Percentiles rank a stretch among this genome's conserved stretches.
phyloP scores from a whole-genome alignment of 1,140 invertebrate species.

The Nephila pilipes region DNA sequence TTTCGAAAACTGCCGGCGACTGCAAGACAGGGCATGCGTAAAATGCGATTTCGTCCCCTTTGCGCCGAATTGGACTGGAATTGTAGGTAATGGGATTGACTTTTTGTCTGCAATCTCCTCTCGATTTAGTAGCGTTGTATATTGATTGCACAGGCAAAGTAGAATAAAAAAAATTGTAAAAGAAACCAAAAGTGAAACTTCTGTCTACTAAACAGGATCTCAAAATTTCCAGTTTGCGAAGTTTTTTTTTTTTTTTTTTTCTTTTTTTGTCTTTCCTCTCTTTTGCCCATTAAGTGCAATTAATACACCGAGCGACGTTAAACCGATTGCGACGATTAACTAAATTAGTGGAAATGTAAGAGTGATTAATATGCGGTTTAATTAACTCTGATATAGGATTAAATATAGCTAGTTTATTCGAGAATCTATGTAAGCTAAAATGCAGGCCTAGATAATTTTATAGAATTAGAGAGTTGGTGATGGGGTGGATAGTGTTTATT shows the following conservation, averaged over 20 bases:
- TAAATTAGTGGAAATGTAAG: background rate
- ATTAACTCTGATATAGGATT: conserved; percentile 25
- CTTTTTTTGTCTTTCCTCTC: background rate
- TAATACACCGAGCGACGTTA: background rate
- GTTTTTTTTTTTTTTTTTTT: background rate
- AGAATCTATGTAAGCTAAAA: background rate
- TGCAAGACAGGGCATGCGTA: background rate
- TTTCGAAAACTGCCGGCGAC: background rate
- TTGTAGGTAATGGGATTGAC: conserved; percentile 49
- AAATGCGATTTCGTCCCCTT: conserved; percentile 32
- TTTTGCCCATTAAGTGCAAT: background rate
- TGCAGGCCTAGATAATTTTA: background rate
- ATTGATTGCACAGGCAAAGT: background rate
- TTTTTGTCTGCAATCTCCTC: conserved; percentile 29
- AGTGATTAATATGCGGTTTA: background rate
- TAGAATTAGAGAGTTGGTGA: background rate
- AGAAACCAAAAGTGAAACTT: background rate
- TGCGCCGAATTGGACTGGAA: conserved; percentile 24
- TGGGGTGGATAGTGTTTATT: background rate
- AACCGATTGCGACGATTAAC: conserved; percentile 12
- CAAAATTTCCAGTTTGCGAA: background rate
- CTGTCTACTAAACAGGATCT: conserved; percentile 5
- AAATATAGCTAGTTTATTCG: background rate
- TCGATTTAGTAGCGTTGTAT: background rate
- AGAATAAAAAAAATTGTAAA: background rate